Base-by-base conservation (phyloP, 2,888 invertebrate genomes). In the Synanthedon andrenaeformis region DNA sequence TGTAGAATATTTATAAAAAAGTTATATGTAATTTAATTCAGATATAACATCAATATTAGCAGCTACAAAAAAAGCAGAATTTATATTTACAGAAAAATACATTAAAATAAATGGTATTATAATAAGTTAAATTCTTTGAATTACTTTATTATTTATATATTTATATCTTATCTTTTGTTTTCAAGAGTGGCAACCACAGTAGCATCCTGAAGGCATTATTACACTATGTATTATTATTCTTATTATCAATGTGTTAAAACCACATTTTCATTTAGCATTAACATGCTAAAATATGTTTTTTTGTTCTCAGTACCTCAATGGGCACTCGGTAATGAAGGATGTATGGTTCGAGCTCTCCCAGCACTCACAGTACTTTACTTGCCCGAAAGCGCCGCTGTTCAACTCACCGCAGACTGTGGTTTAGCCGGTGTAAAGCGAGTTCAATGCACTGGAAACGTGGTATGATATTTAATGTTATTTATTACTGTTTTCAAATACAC, bases 321-420 rank as follows among this genome's bases (percentile, higher is more conserved):
- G 94, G 93, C 93, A n/a, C 77, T 86, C 52, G 89, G 89, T 42
- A 84, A 82, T 49, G 90, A 91, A 61, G 92, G 92, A 35, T 94
- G 94, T 70, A 91, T 93, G 77, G 81, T 93, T 55, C 91, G 91
- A 61, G 92, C 92, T 55, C 79, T 93, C 62, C 93, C 93, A 4
- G 92, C 93, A 41, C 79, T 93, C 59, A 94, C 93, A 1, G 91
- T 92, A 59, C 88, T 93, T 56, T 94, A 93, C 70, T 89, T 93
- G 68, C 93, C 93, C 35, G 94, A 94, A 70, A 92, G 92, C 69
- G 92, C 92, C 42, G 93, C 93, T 51, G 90, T 94, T 52, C 93
- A 93, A 73, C 83, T 94, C 54, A 92, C 93, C 45, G 90, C 92
- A 35, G 93, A 94, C 72, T 94, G 94, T 64, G 93, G 93, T 52